Evolutionary conservation across 2,113 vertebrate species (phyloP).

Genomic region (Reinhardtius hippoglossoides): DNA sequence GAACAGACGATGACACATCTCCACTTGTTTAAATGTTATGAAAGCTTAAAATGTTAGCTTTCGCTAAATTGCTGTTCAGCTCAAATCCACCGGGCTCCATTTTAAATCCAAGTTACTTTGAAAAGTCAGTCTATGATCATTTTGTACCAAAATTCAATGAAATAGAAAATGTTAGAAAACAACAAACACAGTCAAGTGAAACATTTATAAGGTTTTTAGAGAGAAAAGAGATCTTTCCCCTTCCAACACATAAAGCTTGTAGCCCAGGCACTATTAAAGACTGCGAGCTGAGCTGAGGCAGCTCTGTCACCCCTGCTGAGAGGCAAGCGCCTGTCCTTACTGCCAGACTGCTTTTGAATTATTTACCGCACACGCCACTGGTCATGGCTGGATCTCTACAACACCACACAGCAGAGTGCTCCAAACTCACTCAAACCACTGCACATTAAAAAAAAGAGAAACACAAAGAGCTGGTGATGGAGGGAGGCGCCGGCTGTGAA

Average conservation of each 20-base stretch:
- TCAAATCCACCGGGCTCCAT: too few species aligned
- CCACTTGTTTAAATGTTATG: too few species aligned
- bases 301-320: conserved; percentile 70
- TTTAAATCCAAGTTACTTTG: background rate
- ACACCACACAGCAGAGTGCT: conserved; percentile 54
- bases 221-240: background rate
- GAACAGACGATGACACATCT: too few species aligned
- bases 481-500: conserved; percentile 42
- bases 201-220: conserved; percentile 9
- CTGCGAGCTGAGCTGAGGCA: conserved; percentile 59
- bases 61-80: background rate
- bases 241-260: conserved; percentile 21
- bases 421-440: conserved; percentile 56
- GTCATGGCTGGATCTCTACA: conserved; percentile 69
- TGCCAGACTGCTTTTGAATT: conserved; percentile 79
- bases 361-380: conserved; percentile 71
- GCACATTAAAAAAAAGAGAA: conserved; percentile 26
- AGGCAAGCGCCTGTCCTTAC: conserved; percentile 58
- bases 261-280: conserved; percentile 46
- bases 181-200: background rate
- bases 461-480: conserved; percentile 35
- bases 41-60: background rate
- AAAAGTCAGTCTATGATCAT: background rate
- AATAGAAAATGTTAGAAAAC: background rate
- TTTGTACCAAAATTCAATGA: background rate